A percentile compares a stretch with the other conserved stretches of the same genome.
These are phyloP conservation scores for Hydrolagus colliei DNA, from an alignment of 2,797 vertebrate genomes.

Conservation along the genomic window DNA sequence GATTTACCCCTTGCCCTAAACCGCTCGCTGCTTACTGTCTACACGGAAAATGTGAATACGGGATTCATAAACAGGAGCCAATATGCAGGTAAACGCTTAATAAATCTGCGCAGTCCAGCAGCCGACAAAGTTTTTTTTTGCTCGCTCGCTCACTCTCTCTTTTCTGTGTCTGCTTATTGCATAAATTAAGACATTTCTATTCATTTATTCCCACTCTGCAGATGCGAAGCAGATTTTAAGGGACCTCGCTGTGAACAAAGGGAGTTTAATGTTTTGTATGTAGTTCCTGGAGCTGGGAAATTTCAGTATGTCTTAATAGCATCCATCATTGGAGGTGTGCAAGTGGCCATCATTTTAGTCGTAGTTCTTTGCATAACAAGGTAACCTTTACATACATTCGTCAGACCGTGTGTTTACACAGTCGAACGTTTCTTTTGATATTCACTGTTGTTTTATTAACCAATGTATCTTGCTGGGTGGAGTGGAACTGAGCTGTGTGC, in stretches of 20 bases:
- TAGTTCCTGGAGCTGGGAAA: slow-evolving; percentile 91
- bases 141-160: background rate
- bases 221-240: slow-evolving; percentile 92
- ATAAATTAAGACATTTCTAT: slow-evolving; percentile 27
- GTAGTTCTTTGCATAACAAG: slow-evolving; percentile 98
- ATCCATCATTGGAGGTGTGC: slow-evolving; percentile 94
- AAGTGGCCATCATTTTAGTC: slow-evolving; percentile 97
- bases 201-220: slow-evolving; percentile 47
- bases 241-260: slow-evolving; percentile 96
- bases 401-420: background rate
- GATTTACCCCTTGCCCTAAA: slow-evolving; percentile 88
- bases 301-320: slow-evolving; percentile 96
- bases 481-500: no score
- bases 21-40: slow-evolving; percentile 88
- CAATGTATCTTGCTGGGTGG: no score
- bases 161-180: background rate
- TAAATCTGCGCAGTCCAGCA: background rate
- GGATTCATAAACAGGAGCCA: slow-evolving; percentile 75
- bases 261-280: slow-evolving; percentile 94
- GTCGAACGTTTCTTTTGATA: background rate
- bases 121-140: slow-evolving; percentile 16
- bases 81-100: slow-evolving; percentile 81
- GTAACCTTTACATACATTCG: slow-evolving; percentile 50
- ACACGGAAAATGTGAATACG: slow-evolving; percentile 93
- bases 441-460: background rate